Conservation (phyloP, 2,888 invertebrate species). For the Papilio elwesi region DNA sequence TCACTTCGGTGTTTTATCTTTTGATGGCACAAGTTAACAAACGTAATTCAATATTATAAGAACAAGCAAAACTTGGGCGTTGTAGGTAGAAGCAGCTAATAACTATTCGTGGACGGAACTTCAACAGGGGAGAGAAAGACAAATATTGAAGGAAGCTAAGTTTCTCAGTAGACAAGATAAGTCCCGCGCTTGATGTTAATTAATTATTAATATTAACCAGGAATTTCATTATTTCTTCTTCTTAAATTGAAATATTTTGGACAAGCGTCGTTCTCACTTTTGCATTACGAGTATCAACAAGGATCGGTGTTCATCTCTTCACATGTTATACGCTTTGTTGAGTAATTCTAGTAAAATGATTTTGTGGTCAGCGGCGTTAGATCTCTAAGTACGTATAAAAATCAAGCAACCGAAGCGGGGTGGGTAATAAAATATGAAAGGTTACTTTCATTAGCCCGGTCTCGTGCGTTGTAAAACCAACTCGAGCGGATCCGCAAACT, state of each 20-base stretch:
- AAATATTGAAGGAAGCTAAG: conserved; percentile 73
- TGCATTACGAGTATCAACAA: too few species aligned
- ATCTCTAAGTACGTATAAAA: conserved; percentile 45
- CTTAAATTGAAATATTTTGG: background rate
- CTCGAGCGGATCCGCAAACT: conserved; percentile 65
- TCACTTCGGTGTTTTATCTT: conserved; percentile 18
- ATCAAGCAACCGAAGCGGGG: conserved; percentile 61
- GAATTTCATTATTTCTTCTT: conserved; percentile 51
- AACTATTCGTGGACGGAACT: conserved; percentile 61
- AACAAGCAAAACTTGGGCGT: conserved; percentile 66
- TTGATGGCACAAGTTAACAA: conserved; percentile 42
- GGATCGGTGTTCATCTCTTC: background rate
- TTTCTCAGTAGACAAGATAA: conserved; percentile 64
- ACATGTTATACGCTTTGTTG: background rate
- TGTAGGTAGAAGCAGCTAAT: conserved; percentile 54
- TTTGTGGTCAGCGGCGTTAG: background rate
- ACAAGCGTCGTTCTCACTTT: too few species aligned
- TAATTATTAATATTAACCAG: conserved; percentile 67
- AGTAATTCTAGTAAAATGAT: conserved; percentile 5
- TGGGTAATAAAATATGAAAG: conserved; percentile 75
- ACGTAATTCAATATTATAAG: conserved; percentile 68
- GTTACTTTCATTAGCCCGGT: conserved; percentile 73
- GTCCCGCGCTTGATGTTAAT: conserved; percentile 65
- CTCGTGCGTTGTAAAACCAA: conserved; percentile 64
- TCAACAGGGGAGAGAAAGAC: conserved; percentile 68